Evolutionary conservation across 1,140 invertebrate genomes (phyloP), one percentile per base, ranked within the genome.

Genomic region (Ruditapes philippinarum): DNA sequence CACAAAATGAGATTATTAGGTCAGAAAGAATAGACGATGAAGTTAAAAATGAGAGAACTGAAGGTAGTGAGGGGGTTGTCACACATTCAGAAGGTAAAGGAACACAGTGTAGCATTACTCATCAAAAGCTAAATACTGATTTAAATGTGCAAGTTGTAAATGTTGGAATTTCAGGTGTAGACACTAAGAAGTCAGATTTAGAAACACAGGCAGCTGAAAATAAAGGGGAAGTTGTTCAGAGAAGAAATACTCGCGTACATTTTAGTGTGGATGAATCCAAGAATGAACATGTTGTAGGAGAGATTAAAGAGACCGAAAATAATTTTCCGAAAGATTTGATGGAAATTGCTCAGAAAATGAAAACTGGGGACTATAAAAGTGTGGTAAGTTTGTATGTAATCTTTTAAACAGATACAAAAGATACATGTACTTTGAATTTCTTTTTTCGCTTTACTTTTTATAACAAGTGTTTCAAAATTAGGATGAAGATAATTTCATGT

Each of bases 331-430:
- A 31, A 68, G 84, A 86, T 38, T 33, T 86, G 31, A 78, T 86
- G 70, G 84, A 78, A 38, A 40, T 86, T 40, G 54, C 40, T 14
- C 70, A 86, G 51, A 94, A 94, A 78, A 84, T 95, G 49, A 91
- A 92, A 28, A 68, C 85, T 40, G 91, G 87, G 0, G n/a, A 68
- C 1, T 95, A 95, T 86, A 85, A 79, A 7, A 92, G 83, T 84
- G 93, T 95, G 89, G 94, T 95, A 91, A 89, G 94, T 95, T 36
- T n/a, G n/a, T n/a, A n/a, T n/a, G n/a, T n/a, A n/a, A n/a, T n/a
- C n/a, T n/a, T n/a, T n/a, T n/a, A n/a, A n/a, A n/a, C n/a, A n/a
- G n/a, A n/a, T n/a, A n/a, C n/a, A n/a, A n/a, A n/a, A n/a, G n/a
- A n/a, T n/a, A n/a, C n/a, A n/a, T n/a, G n/a, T n/a, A n/a, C n/a